Base-by-base conservation (phyloP, 2,113 vertebrate species). In the Pardalotus punctatus region DNA sequence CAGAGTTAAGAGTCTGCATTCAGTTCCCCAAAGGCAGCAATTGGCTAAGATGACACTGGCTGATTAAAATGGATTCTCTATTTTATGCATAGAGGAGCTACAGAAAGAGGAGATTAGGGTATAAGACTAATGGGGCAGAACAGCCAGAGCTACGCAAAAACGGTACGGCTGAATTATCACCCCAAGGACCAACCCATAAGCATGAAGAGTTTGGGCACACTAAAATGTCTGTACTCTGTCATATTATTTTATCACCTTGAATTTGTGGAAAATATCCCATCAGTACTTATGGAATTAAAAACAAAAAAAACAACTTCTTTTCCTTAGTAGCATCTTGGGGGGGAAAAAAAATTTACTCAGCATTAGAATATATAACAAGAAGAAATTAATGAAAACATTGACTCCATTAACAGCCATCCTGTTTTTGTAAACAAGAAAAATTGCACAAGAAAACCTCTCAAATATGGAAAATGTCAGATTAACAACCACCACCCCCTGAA, bases 241-340 rank as follows among this genome's bases (percentile, higher is more conserved):
- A 27, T 10, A 16, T 0, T 0, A 62, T 19, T 77, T 81, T 72
- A 47, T 5, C 5, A 56, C 27, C 33, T 83, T 1, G 0, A 56
- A 29, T n/a, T 25, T 88, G 43, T 27, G 25, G 25, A 82, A 88
- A 29, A 60, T 5, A 84, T 21, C 17, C 2, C 8, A 38, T 20
- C 42, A 50, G n/a, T 17, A 27, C 45, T 57, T 50, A 14, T 69
- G 14, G 50, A 93, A 81, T 70, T 73, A 54, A 62, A 84, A 85
- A 29, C 29, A 74, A 86, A 83, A 81, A 10, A 67, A 72, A 7
- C 23, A 87, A 10, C 9, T 91, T 72, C 2, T 69, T 76, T 84
- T 45, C 24, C 38, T 83, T 8, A 64, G 51, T 14, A 81, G 38
- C 3, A 3, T 25, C 21, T 48, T 47, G 42, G 25, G 2, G 1